Evolutionary conservation across 2,888 invertebrate species (phyloP), one percentile per base, ranked within the genome.

Genomic region (Oeneis ivallda): DNA sequence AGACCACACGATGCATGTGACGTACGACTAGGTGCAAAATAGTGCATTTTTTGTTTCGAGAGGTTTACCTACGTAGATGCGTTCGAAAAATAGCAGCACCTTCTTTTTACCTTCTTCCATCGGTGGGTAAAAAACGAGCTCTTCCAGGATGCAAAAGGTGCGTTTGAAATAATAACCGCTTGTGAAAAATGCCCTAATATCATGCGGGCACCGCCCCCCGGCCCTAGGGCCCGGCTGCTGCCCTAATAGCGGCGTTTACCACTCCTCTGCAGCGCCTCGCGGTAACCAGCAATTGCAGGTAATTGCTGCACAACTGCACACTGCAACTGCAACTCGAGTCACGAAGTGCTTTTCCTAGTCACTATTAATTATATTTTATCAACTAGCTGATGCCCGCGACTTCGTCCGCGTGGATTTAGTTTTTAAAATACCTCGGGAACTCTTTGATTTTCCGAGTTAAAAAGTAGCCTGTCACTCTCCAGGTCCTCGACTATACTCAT

Each of bases 231-330:
- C 34, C n/a, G n/a, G n/a, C n/a, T 61, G 54, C 65, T 34, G 49
- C 66, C 58, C 54, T 67, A 59, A 59, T 62, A 56, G 58, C 54
- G 37, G 34, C 49, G 19, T 54, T 56, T 64, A 64, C 54, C 39
- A 4, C 59, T 45, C 47, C 54, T 47, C 56, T 26, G 60, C 61
- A 64, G 62, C 67, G 19, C 58, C 62, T 60, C 58, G 62, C 62
- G 62, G 62, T 64, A 53, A 62, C 59, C 66, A 59, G 64, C 62
- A 43, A 64, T 69, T 64, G 45, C 52, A 19, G 41, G 63, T 66
- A 64, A 64, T 58, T 64, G 64, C 62, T 43, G 52, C 32, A 37
- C 62, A 39, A 9, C 10, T 15, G 10, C 54, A 5, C 37, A 9
- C 62, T 43, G 52, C 32, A 39, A n/a, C 11, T 37, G 10, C 54